phyloP scores from a whole-genome alignment of 1,140 invertebrate genomes.

The Sitobion miscanthi region DNA sequence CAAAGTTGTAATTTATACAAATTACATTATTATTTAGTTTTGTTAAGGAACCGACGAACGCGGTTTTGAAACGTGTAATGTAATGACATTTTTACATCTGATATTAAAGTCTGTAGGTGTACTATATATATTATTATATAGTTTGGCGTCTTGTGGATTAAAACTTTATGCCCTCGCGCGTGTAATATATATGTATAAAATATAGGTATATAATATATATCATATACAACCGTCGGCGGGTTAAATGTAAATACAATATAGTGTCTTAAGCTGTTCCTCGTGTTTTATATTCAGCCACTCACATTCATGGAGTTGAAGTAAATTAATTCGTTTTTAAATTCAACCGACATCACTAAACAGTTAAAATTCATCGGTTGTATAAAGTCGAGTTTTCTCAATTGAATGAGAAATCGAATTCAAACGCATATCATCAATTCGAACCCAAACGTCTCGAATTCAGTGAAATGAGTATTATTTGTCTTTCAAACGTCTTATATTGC shows the following conservation, averaged over 20 bases:
- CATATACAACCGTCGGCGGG: background rate
- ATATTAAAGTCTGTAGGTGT: constrained; percentile 12
- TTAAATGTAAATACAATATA: constrained; percentile 3
- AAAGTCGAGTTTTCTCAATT: background rate
- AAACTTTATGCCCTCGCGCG: background rate
- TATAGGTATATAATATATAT: background rate
- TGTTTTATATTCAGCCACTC: background rate
- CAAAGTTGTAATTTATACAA: constrained; percentile 2
- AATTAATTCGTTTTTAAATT: constrained; percentile 20
- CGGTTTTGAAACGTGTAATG: background rate
- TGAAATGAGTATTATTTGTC: background rate
- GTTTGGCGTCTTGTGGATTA: background rate
- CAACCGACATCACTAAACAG: background rate
- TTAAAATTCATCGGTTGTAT: background rate
- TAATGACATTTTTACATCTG: constrained; percentile 7
- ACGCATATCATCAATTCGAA: background rate
- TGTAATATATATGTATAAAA: background rate
- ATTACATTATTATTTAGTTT: constrained; percentile 16
- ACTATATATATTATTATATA: background rate
- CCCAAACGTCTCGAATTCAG: background rate
- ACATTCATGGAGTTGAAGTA: background rate
- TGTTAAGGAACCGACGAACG: background rate
- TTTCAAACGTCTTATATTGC: background rate
- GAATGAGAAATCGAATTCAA: background rate
- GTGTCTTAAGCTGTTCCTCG: background rate